These are phyloP conservation scores for Centroberyx gerrardi DNA, from an alignment of 2,797 vertebrate genomes.

Conservation along the genomic window DNA sequence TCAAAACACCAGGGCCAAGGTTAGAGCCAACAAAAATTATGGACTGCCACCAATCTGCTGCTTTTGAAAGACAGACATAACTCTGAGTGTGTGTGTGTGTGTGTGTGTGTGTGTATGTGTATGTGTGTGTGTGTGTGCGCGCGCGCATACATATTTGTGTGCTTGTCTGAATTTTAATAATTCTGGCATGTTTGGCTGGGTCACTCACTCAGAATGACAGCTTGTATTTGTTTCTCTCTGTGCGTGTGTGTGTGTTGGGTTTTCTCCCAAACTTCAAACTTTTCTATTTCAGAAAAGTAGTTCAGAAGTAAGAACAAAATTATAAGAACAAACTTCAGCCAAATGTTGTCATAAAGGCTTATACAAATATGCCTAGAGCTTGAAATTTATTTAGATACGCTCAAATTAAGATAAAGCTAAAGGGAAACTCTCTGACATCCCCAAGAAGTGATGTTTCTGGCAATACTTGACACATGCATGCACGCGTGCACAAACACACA, in stretches of 20 bases:
- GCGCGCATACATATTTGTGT: slow-evolving; percentile 1
- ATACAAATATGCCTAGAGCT: slow-evolving; percentile 71
- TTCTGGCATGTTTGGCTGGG: slow-evolving; percentile 7
- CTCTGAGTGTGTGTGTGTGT: background rate
- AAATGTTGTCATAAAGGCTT: slow-evolving; percentile 71
- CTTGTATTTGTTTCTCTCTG: slow-evolving; percentile 14
- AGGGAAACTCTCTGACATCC: slow-evolving; percentile 58
- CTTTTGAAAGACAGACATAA: background rate
- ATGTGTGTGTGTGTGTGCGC: background rate
- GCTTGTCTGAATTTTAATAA: slow-evolving; percentile 12
- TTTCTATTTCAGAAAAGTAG: slow-evolving; percentile 58
- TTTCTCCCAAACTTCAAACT: slow-evolving; percentile 45
- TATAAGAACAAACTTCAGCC: slow-evolving; percentile 56
- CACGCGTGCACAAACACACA: background rate
- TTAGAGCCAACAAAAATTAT: slow-evolving; percentile 2
- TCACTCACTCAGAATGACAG: slow-evolving; percentile 20
- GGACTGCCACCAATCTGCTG: background rate
- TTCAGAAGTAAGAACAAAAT: slow-evolving; percentile 57
- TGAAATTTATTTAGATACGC: slow-evolving; percentile 74
- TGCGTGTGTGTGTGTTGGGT: slow-evolving; percentile 11
- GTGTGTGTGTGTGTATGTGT: slow-evolving; percentile 1
- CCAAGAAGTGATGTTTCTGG: slow-evolving; percentile 55
- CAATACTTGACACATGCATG: slow-evolving; percentile 15
- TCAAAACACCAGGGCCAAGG: background rate
- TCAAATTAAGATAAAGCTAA: slow-evolving; percentile 71